Conservation (phyloP, 1,140 invertebrate species). For the Drosophila insularis region DNA sequence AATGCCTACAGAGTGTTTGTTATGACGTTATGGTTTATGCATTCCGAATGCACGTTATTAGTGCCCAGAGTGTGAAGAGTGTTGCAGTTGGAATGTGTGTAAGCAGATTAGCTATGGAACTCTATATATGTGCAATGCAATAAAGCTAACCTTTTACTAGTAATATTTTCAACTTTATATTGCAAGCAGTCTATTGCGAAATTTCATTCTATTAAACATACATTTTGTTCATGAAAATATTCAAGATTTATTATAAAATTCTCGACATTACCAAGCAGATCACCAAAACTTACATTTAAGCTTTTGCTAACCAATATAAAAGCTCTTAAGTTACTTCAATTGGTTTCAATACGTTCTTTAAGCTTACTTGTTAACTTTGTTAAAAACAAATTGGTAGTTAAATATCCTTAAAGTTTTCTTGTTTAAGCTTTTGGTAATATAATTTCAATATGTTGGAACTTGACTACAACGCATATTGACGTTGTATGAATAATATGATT, state of each 20-base stretch:
- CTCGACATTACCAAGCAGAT: too few species aligned
- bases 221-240: too few species aligned
- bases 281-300: too few species aligned
- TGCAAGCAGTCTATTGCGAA: too few species aligned
- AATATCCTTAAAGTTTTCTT: not conserved
- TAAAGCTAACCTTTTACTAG: not conserved
- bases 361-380: not conserved
- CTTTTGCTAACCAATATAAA: not conserved
- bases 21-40: constrained; percentile 37
- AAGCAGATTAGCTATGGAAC: constrained; percentile 5
- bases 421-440: not conserved
- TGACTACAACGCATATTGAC: too few species aligned
- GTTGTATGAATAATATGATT: too few species aligned
- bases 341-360: not conserved
- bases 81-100: not conserved
- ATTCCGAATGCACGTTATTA: constrained; percentile 38
- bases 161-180: not conserved
- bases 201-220: too few species aligned
- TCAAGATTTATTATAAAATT: too few species aligned
- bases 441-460: not conserved
- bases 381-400: not conserved
- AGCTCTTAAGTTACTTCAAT: not conserved
- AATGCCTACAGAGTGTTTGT: constrained; percentile 26
- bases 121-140: constrained; percentile 10
- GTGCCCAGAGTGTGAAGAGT: constrained; percentile 3